phyloP scores from a whole-genome alignment of 2,888 invertebrate genomes.

The Teleogryllus oceanicus region DNA sequence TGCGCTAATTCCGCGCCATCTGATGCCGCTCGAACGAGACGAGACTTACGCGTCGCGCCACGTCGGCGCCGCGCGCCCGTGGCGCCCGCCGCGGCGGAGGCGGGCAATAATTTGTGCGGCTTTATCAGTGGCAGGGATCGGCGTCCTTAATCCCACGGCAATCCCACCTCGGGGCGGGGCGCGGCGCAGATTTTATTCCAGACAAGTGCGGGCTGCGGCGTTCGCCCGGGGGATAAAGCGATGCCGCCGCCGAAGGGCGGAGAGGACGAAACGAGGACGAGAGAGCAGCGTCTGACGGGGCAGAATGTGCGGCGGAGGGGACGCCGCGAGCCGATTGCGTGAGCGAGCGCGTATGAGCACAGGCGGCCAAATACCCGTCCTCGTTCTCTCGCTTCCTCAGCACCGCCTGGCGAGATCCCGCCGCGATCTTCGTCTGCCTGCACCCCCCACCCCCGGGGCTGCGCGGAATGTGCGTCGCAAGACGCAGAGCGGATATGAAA shows the following conservation, averaged over 20 bases:
- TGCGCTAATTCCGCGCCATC: neutral
- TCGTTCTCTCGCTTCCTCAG: too few relatives aligned
- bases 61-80: neutral
- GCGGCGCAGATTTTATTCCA: neutral
- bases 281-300: neutral
- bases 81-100: neutral
- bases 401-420: neutral
- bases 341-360: too few relatives aligned
- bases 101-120: conserved; percentile 1
- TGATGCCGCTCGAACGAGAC: neutral
- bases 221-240: neutral
- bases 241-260: neutral
- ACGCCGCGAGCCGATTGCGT: neutral
- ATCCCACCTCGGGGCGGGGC: neutral
- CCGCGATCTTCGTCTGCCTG: neutral
- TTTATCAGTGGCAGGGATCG: neutral
- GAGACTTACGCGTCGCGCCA: neutral
- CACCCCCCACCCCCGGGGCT: neutral
- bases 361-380: too few relatives aligned
- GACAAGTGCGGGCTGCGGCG: too few relatives aligned
- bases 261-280: neutral
- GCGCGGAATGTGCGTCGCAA: conserved; percentile 7
- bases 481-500: conserved; percentile 5
- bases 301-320: neutral
- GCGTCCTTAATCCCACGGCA: conserved; percentile 6